A percentile compares a stretch with the other conserved stretches of the same genome.
Evolutionary conservation across 1,140 invertebrate genomes (phyloP).

Genomic region (Diprion similis): DNA sequence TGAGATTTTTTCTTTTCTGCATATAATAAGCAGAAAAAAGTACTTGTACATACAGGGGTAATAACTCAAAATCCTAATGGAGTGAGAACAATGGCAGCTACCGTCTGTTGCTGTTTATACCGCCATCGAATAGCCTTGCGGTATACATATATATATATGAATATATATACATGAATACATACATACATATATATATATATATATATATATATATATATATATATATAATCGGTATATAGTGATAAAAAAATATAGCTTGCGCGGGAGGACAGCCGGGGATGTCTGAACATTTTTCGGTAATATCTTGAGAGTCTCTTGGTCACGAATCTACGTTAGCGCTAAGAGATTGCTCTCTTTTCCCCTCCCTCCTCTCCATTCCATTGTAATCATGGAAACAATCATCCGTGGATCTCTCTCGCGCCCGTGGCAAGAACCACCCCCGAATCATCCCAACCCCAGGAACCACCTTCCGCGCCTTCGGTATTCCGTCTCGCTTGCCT

Average conservation of each 20-base stretch:
- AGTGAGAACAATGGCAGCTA: no score
- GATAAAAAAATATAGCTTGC: neutral
- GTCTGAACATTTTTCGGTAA: conserved; percentile 33
- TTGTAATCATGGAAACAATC: conserved; percentile 62
- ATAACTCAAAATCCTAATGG: no score
- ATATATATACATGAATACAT: no score
- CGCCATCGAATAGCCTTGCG: no score
- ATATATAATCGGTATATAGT: neutral
- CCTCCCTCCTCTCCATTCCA: conserved; percentile 42
- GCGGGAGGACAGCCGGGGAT: neutral
- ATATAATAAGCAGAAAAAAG: no score
- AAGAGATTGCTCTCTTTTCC: conserved; percentile 56
- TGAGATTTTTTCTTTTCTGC: no score
- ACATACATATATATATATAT: no score
- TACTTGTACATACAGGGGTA: no score
- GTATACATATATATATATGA: no score
- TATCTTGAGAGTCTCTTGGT: conserved; percentile 55
- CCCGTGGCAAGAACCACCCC: conserved; percentile 8
- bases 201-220: neutral
- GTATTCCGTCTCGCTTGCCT: conserved; percentile 51
- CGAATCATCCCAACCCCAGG: neutral
- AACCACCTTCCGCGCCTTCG: conserved; percentile 19
- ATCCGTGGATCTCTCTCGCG: conserved; percentile 50
- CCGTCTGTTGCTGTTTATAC: no score
- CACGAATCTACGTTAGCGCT: conserved; percentile 57